These are phyloP conservation scores for Drosophila sechellia DNA, from an alignment of 1,140 invertebrate species.

Conservation along the genomic window DNA sequence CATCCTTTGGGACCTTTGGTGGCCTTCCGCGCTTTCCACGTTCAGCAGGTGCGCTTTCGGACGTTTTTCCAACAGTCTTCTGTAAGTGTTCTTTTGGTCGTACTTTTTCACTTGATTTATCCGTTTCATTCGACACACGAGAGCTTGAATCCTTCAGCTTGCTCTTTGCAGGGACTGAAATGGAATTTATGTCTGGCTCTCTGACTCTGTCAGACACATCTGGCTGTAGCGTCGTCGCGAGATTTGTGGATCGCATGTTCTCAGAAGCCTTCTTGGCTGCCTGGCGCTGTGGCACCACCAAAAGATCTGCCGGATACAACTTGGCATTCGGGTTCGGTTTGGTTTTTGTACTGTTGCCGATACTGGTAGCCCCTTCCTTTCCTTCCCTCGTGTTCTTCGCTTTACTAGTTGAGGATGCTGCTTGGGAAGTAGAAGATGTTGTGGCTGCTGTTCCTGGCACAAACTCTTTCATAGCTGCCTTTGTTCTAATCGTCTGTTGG, in stretches of 20 bases:
- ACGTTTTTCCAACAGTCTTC: conserved; percentile 33
- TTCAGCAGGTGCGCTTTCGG: conserved; percentile 54
- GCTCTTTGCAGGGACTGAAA: conserved; percentile 22
- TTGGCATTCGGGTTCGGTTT: conserved; percentile 42
- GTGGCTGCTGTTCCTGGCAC: conserved; percentile 74
- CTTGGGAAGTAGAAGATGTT: conserved; percentile 28
- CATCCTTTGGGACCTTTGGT: conserved; percentile 52
- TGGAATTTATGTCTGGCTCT: conserved; percentile 41
- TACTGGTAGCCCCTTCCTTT: conserved; percentile 18
- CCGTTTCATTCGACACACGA: conserved; percentile 6
- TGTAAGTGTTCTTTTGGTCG: conserved; percentile 57
- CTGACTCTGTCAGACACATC: conserved; percentile 56
- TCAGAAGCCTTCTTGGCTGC: conserved; percentile 96
- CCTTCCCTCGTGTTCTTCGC: conserved; percentile 51
- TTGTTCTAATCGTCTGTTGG: conserved; percentile 89
- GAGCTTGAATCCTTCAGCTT: conserved; percentile 40
- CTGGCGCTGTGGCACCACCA: conserved; percentile 95
- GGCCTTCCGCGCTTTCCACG: conserved; percentile 75
- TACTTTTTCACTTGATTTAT: conserved; percentile 30
- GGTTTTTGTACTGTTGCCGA: conserved; percentile 10
- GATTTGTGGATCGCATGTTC: conserved; percentile 89
- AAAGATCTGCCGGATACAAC: conserved; percentile 88
- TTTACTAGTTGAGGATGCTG: conserved; percentile 24
- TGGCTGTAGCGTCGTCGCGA: conserved; percentile 44
- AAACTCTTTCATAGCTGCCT: conserved; percentile 93